These are phyloP conservation scores for Helogale parvula DNA, from an alignment of 2,113 vertebrate species.

Conservation along the genomic window DNA sequence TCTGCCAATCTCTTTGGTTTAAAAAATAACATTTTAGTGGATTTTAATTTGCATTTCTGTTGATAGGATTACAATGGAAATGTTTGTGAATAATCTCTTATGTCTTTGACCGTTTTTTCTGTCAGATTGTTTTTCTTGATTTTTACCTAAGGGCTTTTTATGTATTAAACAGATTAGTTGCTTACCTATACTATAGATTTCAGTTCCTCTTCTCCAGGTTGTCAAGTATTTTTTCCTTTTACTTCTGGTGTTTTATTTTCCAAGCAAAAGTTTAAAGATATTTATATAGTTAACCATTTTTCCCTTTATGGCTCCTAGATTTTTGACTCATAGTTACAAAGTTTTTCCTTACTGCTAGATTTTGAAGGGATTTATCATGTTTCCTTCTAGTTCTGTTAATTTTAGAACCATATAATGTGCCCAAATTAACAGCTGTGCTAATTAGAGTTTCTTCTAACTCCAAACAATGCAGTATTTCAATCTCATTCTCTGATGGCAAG, in stretches of 20 bases:
- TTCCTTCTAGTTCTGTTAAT: slow-evolving; percentile 3
- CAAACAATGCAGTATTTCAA: background rate
- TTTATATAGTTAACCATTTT: background rate
- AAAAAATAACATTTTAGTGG: background rate
- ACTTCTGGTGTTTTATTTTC: background rate
- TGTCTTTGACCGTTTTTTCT: background rate
- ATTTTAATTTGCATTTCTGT: background rate
- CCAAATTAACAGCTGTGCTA: slow-evolving; percentile 37
- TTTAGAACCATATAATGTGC: slow-evolving; percentile 6
- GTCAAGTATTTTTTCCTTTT: background rate
- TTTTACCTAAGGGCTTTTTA: background rate
- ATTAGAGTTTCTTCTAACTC: background rate
- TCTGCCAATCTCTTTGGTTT: background rate
- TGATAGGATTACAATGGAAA: background rate
- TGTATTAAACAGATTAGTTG: background rate
- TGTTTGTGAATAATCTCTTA: background rate
- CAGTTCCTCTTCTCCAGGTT: background rate
- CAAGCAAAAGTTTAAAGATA: background rate
- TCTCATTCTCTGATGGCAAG: background rate
- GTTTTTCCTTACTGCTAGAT: background rate
- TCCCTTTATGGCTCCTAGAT: background rate
- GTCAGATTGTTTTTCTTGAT: background rate
- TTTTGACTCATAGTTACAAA: slow-evolving; percentile 38
- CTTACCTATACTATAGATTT: background rate
- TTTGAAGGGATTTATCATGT: background rate